Evolutionary conservation across 2,888 invertebrate species (phyloP), one percentile per base, ranked within the genome.

Genomic region (Cheilosia urbana): DNA sequence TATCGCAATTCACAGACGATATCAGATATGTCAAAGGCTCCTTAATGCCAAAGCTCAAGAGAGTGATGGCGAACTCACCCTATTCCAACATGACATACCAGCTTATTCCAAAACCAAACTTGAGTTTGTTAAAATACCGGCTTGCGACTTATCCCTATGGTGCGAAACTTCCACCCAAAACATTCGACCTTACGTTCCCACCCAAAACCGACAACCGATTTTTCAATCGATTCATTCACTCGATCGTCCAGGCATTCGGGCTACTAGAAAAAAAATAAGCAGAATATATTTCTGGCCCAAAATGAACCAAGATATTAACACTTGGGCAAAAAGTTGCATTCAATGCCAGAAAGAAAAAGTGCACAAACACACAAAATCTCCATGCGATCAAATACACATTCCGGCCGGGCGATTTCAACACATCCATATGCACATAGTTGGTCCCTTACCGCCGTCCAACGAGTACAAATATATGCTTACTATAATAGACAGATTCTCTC

Each of bases 341-440:
- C 0, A n/a, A 11, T 87, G 81, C 27, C 81, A 77, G 51, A 79
- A 58, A 53, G 68, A 83, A 73, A 87, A 80, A 21, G 55, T 87
- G 6, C 77, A 80, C 2, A 55, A 76, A 3, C 87, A 83, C 27
- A 83, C 69, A 13, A 73, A 80, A 72, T 65, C 81, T 6, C 60
- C 65, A 5, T 11, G 49, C 13, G 47, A 55, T 17, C 77, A 49
- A 49, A 79, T 82, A 11, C 1, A 11, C 3, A 69, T 69, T 17
- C 47, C 76, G 5, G 47, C 65, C 4, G 57, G 78, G 6, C 66
- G 83, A 27, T 87, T 84, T 42, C 69, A 87, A 37, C 85, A 85
- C 21, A 66, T 79, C 4, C 76, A 87, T 4, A 81, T 87, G 42
- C 51, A 66, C 42, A 66, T 51, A 37, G 47, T 63, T 2, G 62